A percentile compares a stretch with the other conserved stretches of the same genome.
These are phyloP conservation scores for Hetaerina titia DNA, from an alignment of 2,888 invertebrate species.

Conservation along the genomic window DNA sequence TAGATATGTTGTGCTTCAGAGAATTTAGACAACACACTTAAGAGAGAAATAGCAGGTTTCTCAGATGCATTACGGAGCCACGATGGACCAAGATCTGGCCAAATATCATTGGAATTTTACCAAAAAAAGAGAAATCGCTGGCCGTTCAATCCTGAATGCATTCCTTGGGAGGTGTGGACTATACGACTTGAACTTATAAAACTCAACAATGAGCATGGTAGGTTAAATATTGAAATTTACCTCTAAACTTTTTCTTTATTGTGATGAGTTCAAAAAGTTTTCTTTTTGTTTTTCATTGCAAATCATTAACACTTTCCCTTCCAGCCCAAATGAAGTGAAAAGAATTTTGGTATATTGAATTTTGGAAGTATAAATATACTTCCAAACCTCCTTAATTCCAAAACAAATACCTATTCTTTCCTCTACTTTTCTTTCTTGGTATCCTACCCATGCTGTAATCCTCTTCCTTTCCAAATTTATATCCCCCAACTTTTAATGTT, in stretches of 20 bases:
- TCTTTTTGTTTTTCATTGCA: background rate
- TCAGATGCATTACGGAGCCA: slow-evolving; percentile 87
- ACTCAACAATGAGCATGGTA: slow-evolving; percentile 88
- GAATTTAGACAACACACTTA: slow-evolving; percentile 85
- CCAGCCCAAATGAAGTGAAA: no score
- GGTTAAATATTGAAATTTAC: slow-evolving; percentile 69
- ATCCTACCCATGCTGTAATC: no score
- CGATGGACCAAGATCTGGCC: slow-evolving; percentile 84
- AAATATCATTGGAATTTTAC: slow-evolving; percentile 96
- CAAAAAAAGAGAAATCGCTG: slow-evolving; percentile 94
- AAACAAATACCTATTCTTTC: no score
- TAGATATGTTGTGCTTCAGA: slow-evolving; percentile 91
- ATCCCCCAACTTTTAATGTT: no score
- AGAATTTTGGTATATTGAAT: background rate
- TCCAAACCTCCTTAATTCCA: no score
- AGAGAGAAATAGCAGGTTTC: slow-evolving; percentile 87
- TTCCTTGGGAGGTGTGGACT: slow-evolving; percentile 99
- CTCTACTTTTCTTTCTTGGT: no score
- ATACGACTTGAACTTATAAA: slow-evolving; percentile 93
- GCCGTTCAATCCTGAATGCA: slow-evolving; percentile 93
- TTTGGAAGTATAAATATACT: no score
- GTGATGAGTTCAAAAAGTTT: background rate
- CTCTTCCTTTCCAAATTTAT: no score
- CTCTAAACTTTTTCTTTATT: background rate
- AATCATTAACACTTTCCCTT: no score